A percentile compares a stretch with the other conserved stretches of the same genome.
Conservation (phyloP, 2,888 invertebrate genomes). For the Sinopyrophorus schimmeli region DNA sequence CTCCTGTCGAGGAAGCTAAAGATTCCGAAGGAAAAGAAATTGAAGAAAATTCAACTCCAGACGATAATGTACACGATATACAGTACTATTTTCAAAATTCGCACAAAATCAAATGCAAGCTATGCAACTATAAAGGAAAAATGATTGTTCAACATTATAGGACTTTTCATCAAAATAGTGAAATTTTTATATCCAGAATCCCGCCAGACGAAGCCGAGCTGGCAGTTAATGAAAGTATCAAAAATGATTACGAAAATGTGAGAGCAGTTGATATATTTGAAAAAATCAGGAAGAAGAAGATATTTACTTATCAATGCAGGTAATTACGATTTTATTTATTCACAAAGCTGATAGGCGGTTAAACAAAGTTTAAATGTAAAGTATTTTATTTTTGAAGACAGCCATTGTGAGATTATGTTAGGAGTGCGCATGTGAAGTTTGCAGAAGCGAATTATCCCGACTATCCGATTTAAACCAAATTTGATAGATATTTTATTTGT, state of each 20-base stretch:
- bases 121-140: slow-evolving; percentile 63
- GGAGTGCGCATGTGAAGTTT: too few relatives aligned
- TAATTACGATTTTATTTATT: too few relatives aligned
- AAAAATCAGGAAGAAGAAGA: too few relatives aligned
- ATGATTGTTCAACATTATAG: slow-evolving; percentile 70
- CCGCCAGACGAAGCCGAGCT: slow-evolving; percentile 57
- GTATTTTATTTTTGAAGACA: too few relatives aligned
- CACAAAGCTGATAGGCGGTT: too few relatives aligned
- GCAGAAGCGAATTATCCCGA: too few relatives aligned
- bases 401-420: too few relatives aligned
- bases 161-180: slow-evolving; percentile 64
- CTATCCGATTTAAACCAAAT: too few relatives aligned
- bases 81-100: slow-evolving; percentile 56
- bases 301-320: slow-evolving; percentile 44
- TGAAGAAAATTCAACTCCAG: not conserved
- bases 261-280: slow-evolving; percentile 32
- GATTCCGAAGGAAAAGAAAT: not conserved
- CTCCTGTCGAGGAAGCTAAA: slow-evolving; percentile 23
- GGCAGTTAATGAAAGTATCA: slow-evolving; percentile 60
- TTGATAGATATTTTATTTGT: too few relatives aligned
- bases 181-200: slow-evolving; percentile 67
- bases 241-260: slow-evolving; percentile 37
- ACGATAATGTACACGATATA: slow-evolving; percentile 47
- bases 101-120: slow-evolving; percentile 60
- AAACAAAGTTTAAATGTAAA: too few relatives aligned